phyloP scores from a whole-genome alignment of 2,113 vertebrate genomes.

The Leptocoma aspasia region DNA sequence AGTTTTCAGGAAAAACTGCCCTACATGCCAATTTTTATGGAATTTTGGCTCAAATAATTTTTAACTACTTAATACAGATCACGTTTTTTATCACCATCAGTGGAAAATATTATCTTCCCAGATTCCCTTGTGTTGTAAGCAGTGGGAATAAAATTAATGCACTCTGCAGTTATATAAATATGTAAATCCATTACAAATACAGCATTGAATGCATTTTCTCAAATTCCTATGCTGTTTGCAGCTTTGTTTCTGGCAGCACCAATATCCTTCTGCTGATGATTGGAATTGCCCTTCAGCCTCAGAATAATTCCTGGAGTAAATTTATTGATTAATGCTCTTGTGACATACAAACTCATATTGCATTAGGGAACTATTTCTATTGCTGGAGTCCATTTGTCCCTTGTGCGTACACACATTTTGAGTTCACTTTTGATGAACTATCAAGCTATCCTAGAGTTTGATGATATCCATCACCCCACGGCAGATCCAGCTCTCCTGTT shows the following conservation, averaged over 20 bases:
- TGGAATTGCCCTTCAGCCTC: not conserved
- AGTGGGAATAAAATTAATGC: constrained; percentile 42
- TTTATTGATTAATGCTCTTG: constrained; percentile 6
- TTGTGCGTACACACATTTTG: not conserved
- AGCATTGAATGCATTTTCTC: not conserved
- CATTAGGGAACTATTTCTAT: not conserved
- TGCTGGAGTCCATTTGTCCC: not conserved
- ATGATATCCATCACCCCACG: not conserved
- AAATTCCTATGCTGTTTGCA: not conserved
- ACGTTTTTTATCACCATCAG: constrained; percentile 18
- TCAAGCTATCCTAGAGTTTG: not conserved
- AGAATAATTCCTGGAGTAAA: not conserved
- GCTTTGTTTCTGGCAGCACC: constrained; percentile 48
- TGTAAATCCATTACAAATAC: constrained; percentile 24
- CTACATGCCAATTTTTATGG: not conserved
- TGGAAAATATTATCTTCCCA: constrained; percentile 37
- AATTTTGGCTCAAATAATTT: constrained; percentile 20
- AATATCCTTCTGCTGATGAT: not conserved
- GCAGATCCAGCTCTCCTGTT: not conserved
- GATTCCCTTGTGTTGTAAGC: not conserved
- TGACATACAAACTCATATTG: not conserved
- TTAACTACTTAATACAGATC: constrained; percentile 31
- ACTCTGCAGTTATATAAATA: constrained; percentile 32
- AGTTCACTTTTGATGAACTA: not conserved
- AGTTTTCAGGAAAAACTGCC: constrained; percentile 14